Evolutionary conservation across 23 tunicate species (phyloP).

Genomic region (Diplosoma virens): DNA sequence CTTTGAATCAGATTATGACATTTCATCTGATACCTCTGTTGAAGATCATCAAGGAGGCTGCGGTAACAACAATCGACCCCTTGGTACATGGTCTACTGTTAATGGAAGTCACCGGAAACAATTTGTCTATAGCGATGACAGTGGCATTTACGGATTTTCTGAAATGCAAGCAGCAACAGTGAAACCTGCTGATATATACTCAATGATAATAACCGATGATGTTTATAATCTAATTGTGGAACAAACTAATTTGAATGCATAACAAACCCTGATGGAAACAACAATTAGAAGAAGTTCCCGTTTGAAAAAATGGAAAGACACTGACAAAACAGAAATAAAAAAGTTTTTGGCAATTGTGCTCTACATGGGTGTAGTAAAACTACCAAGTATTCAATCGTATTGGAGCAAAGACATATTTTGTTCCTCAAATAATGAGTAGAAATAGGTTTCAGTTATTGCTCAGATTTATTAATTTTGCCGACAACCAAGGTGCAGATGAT

Average conservation of each 20-base stretch:
- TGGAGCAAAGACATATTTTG: constrained; percentile 11
- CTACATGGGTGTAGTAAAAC: constrained; percentile 24
- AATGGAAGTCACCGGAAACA: constrained; percentile 19
- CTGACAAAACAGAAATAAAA: constrained; percentile 6
- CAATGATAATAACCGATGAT: constrained; percentile 5
- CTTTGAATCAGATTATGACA: constrained; percentile 4
- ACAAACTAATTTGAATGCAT: constrained; percentile 21
- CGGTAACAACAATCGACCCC: neutral
- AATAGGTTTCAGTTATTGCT: constrained; percentile 1
- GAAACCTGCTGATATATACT: constrained; percentile 8
- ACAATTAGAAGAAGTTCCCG: neutral
- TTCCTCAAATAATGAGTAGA: constrained; percentile 8
- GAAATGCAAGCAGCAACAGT: neutral
- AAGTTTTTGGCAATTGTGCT: constrained; percentile 8
- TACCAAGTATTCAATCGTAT: neutral
- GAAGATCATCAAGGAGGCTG: neutral
- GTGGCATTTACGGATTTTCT: constrained; percentile 15
- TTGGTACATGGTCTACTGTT: neutral
- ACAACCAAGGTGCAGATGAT: neutral
- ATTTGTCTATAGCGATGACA: constrained; percentile 11
- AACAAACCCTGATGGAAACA: neutral
- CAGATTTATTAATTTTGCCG: neutral
- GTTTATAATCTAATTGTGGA: constrained; percentile 12
- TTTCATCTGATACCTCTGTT: too few species aligned
- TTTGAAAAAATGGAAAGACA: neutral